These are phyloP conservation scores for Vombatus ursinus DNA, from an alignment of 2,113 vertebrate genomes.

Conservation along the genomic window DNA sequence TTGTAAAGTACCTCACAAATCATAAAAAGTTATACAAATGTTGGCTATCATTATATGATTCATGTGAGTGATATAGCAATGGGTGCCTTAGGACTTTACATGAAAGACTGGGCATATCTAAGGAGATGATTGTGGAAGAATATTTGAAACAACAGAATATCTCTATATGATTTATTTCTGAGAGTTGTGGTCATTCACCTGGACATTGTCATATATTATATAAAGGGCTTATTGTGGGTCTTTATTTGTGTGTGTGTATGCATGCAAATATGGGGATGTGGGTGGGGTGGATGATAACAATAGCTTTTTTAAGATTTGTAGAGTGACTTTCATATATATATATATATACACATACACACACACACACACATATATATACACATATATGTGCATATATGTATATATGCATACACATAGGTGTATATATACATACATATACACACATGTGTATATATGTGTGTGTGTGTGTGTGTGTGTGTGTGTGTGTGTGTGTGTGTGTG, in stretches of 20 bases:
- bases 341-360: no score
- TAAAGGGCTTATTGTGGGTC: neutral
- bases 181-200: neutral
- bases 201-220: neutral
- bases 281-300: neutral
- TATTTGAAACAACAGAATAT: neutral
- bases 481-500: no score
- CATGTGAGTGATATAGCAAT: neutral
- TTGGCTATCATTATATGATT: neutral
- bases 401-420: no score
- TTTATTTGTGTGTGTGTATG: no score
- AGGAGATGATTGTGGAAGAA: neutral
- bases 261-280: no score
- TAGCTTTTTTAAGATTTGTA: neutral
- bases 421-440: no score
- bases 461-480: no score
- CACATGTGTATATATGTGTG: no score
- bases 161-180: neutral
- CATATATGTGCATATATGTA: no score
- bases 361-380: no score
- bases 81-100: neutral
- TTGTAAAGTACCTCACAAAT: neutral
- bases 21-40: neutral
- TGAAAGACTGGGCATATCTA: neutral
- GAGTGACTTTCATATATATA: no score